These are phyloP conservation scores for Saturnia japonica DNA, from an alignment of 2,888 invertebrate species.

Conservation along the genomic window DNA sequence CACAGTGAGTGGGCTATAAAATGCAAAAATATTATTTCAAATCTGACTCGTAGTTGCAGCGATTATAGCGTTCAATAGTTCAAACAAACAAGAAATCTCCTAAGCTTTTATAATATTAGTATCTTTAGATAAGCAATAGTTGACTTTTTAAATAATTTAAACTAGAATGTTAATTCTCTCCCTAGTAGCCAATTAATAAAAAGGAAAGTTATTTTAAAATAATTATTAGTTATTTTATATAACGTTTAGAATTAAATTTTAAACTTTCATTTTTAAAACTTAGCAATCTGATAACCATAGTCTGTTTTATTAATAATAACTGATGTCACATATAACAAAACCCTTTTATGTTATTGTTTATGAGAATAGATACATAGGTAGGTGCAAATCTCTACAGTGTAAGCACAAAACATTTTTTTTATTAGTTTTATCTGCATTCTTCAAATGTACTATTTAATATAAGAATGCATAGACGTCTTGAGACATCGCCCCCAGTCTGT, in stretches of 20 bases:
- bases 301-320: not conserved
- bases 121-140: too few species aligned
- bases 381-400: not conserved
- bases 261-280: not conserved
- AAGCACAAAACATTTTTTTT: not conserved
- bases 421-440: slow-evolving; percentile 31
- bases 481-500: slow-evolving; percentile 73
- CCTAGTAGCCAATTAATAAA: too few species aligned
- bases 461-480: slow-evolving; percentile 79
- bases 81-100: too few species aligned
- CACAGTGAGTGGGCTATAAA: too few species aligned
- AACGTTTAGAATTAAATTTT: not conserved
- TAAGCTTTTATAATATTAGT: too few species aligned
- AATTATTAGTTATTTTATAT: too few species aligned
- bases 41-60: too few species aligned
- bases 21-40: too few species aligned
- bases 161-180: not conserved
- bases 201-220: not conserved
- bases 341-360: not conserved
- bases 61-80: too few species aligned
- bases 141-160: not conserved
- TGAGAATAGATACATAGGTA: not conserved
- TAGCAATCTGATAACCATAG: not conserved
- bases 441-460: slow-evolving; percentile 47
- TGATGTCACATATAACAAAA: not conserved